Evolutionary conservation across 1,140 invertebrate genomes (phyloP).

Genomic region (Linepithema humile): DNA sequence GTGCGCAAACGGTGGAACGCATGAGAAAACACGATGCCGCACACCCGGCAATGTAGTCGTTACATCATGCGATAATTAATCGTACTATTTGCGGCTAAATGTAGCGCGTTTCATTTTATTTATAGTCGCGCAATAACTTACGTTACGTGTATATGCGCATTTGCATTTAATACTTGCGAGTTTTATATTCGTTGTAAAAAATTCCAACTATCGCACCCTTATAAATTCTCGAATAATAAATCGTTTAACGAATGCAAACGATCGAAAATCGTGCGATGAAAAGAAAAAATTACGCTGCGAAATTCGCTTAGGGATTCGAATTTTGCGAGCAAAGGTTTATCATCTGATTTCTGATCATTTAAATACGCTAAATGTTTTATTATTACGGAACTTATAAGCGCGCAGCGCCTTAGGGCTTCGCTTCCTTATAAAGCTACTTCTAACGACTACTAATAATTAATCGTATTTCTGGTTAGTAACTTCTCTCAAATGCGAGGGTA

Average conservation of each 20-base stretch:
- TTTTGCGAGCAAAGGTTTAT: neutral
- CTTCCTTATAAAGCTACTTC: neutral
- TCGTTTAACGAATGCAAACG: neutral
- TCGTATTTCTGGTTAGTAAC: conserved; percentile 22
- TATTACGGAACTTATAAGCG: neutral
- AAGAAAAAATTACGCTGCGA: neutral
- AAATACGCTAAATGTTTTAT: neutral
- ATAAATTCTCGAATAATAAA: neutral
- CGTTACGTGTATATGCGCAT: neutral
- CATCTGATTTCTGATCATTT: no score
- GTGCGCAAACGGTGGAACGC: neutral
- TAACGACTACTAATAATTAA: conserved; percentile 28
- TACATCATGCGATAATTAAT: neutral
- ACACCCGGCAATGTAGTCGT: neutral
- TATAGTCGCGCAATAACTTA: neutral
- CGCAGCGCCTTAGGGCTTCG: neutral
- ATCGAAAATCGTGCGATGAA: neutral
- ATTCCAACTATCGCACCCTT: no score
- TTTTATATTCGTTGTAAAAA: neutral
- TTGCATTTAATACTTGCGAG: neutral
- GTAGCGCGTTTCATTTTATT: neutral
- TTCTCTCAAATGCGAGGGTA: conserved; percentile 11
- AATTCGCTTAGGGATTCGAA: neutral
- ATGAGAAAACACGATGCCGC: neutral
- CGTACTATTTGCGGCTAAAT: neutral